Conservation (phyloP, 2,888 invertebrate species). For the Lypha dubia region DNA sequence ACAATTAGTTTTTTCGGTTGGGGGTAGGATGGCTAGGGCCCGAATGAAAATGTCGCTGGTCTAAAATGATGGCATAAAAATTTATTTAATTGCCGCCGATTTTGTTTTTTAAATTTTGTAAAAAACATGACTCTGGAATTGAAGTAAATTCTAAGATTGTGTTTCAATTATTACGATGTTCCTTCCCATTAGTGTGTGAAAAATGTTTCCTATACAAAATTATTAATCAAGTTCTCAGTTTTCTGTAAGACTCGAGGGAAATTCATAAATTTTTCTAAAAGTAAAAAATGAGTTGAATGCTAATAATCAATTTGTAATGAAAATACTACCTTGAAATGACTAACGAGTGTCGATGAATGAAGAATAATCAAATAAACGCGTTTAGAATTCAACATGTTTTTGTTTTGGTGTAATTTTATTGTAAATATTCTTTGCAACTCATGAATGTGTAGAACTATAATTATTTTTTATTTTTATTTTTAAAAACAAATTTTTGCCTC, state of each 20-base stretch:
- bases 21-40: neutral
- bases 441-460: slow-evolving; percentile 9
- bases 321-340: too few relatives aligned
- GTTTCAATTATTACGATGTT: neutral
- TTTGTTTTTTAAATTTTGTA: neutral
- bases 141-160: neutral
- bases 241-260: neutral
- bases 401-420: neutral
- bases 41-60: neutral
- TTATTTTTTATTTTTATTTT: neutral
- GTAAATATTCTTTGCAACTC: neutral
- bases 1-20: neutral
- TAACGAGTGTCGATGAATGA: neutral
- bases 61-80: slow-evolving; percentile 3
- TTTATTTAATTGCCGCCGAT: slow-evolving; percentile 55
- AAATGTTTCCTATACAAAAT: neutral
- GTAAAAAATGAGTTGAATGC: too few relatives aligned
- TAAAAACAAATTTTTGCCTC: too few relatives aligned
- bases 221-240: neutral
- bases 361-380: neutral
- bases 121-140: neutral
- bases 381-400: slow-evolving; percentile 3
- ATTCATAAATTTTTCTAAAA: neutral
- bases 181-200: neutral
- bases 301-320: too few relatives aligned